phyloP scores from a whole-genome alignment of 2,888 invertebrate genomes.

The Scaptomyza tumidula region DNA sequence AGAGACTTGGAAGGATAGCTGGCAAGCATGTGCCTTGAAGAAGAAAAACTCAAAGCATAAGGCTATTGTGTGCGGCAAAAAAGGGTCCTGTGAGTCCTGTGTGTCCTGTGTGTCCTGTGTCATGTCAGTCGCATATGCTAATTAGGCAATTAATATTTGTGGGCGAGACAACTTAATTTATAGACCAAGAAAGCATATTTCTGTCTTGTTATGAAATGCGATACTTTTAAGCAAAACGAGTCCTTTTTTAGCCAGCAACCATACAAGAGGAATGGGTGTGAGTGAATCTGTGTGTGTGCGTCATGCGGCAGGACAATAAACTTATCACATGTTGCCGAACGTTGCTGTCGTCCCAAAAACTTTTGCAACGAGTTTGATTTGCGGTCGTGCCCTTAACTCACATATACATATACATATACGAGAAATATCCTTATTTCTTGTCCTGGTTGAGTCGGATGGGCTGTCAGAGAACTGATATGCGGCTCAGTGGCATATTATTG shows the following conservation, averaged over 20 bases:
- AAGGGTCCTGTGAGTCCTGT: slow-evolving; percentile 28
- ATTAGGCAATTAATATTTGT: slow-evolving; percentile 85
- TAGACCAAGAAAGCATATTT: slow-evolving; percentile 72
- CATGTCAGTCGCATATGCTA: slow-evolving; percentile 84
- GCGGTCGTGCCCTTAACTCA: slow-evolving; percentile 52
- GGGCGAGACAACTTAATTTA: slow-evolving; percentile 83
- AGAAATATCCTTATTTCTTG: slow-evolving; percentile 43
- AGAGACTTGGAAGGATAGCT: slow-evolving; percentile 25
- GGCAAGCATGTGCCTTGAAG: neutral
- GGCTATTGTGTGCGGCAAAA: slow-evolving; percentile 25
- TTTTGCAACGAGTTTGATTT: slow-evolving; percentile 74
- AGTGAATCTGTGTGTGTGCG: slow-evolving; percentile 35
- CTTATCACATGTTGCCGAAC: slow-evolving; percentile 75
- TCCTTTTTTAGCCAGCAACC: slow-evolving; percentile 43
- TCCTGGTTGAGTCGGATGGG: slow-evolving; percentile 32
- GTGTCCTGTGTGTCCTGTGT: slow-evolving; percentile 19
- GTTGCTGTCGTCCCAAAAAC: slow-evolving; percentile 52
- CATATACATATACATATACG: neutral
- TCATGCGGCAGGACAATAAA: slow-evolving; percentile 78
- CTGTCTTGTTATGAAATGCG: slow-evolving; percentile 63
- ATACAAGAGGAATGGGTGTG: neutral
- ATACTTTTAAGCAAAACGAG: slow-evolving; percentile 49
- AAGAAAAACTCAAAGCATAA: slow-evolving; percentile 28
- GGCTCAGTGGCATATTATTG: slow-evolving; percentile 54
- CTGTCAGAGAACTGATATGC: slow-evolving; percentile 82